Percentiles rank a stretch among this genome's conserved stretches.
phyloP scores from a whole-genome alignment of 2,113 vertebrate species.

The Campylomormyrus tamandua region DNA sequence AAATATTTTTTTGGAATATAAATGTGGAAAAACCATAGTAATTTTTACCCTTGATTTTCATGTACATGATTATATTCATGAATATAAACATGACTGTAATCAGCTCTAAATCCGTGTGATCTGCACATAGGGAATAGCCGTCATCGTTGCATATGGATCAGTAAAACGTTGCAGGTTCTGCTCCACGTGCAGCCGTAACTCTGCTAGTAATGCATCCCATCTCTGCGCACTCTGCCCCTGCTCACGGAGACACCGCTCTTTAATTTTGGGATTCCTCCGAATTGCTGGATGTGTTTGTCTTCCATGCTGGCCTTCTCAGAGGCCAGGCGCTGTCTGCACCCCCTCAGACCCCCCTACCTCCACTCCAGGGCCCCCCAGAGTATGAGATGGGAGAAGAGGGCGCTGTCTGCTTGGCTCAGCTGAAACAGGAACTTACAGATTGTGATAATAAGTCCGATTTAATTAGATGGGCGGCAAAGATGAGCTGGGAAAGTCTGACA shows the following conservation, averaged over 20 bases:
- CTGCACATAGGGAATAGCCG: not conserved
- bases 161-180: not conserved
- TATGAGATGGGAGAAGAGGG: not conserved
- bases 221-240: not conserved
- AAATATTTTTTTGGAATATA: not conserved
- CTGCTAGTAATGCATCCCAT: not conserved
- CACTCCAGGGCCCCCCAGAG: not conserved
- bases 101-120: not conserved
- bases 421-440: constrained; percentile 1
- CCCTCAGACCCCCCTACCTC: not conserved
- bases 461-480: constrained; percentile 17
- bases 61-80: not conserved
- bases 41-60: not conserved
- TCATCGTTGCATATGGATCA: not conserved
- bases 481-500: not conserved
- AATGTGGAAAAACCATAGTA: not conserved
- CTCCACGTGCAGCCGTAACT: not conserved
- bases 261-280: not conserved
- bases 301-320: not conserved
- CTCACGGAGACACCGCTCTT: not conserved
- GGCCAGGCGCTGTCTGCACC: not conserved
- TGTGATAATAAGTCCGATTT: constrained; percentile 20
- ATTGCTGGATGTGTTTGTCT: not conserved
- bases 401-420: not conserved
- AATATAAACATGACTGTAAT: constrained; percentile 2